Evolutionary conservation across 2,113 vertebrate species (phyloP).

Genomic region (Pardalotus punctatus): DNA sequence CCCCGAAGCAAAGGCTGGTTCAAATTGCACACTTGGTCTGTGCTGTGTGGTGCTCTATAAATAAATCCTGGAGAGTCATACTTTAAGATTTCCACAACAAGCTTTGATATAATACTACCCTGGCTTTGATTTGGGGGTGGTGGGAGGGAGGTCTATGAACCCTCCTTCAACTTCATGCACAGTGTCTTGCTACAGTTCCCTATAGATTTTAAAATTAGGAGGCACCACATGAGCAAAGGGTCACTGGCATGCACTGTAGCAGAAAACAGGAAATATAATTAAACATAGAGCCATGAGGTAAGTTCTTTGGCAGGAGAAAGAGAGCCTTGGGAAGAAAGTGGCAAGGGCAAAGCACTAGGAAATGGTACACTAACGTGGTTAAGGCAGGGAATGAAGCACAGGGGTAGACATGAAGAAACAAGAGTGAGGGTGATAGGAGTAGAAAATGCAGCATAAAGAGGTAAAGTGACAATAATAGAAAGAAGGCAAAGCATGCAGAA

Average conservation of each 20-base stretch:
- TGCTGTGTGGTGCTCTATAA: neutral
- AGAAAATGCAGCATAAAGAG: neutral
- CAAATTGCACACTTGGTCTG: neutral
- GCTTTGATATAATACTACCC: neutral
- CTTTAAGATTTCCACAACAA: neutral
- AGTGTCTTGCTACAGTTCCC: neutral
- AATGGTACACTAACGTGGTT: neutral
- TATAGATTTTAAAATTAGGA: neutral
- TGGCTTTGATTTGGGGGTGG: neutral
- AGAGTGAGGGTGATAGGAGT: neutral
- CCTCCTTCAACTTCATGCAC: neutral
- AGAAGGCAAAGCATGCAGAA: neutral
- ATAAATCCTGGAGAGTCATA: neutral
- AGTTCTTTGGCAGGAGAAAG: neutral
- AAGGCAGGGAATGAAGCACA: neutral
- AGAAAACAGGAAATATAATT: constrained; percentile 8
- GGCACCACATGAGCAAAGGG: neutral
- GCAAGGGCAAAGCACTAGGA: neutral
- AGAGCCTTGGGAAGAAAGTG: neutral
- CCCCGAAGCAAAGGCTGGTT: neutral
- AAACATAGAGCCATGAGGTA: neutral
- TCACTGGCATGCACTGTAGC: neutral
- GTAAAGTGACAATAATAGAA: neutral
- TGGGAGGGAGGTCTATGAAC: neutral
- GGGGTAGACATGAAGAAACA: neutral